Conservation (phyloP, 2,797 vertebrate species). For the Lophura swinhoii region DNA sequence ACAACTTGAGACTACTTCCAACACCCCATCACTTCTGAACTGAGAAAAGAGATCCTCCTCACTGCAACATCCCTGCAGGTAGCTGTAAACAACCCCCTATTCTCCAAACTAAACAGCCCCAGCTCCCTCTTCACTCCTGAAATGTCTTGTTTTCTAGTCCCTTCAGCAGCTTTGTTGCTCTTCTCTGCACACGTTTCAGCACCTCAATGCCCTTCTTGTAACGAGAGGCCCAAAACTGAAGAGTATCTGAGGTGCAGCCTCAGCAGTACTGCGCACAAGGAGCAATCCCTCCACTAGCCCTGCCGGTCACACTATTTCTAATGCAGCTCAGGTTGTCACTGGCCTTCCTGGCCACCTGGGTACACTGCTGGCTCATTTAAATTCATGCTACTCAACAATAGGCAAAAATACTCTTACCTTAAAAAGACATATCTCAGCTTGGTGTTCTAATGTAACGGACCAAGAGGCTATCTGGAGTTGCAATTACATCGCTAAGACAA, state of each 20-base stretch:
- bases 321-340: background rate
- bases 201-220: background rate
- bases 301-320: background rate
- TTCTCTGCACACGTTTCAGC: background rate
- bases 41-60: background rate
- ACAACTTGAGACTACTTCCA: background rate
- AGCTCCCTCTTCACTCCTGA: background rate
- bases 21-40: background rate
- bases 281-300: background rate
- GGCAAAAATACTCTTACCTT: background rate
- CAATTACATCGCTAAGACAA: background rate
- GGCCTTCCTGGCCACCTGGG: background rate
- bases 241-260: background rate
- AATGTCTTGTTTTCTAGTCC: background rate
- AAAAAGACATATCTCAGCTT: background rate
- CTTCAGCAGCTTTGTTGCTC: background rate
- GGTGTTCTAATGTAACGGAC: background rate
- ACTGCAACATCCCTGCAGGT: background rate
- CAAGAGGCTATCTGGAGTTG: background rate
- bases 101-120: background rate
- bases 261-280: background rate
- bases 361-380: background rate
- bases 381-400: background rate
- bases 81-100: background rate
- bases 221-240: background rate